phyloP scores from a whole-genome alignment of 2,888 invertebrate genomes.

The Cosmia pyralina region DNA sequence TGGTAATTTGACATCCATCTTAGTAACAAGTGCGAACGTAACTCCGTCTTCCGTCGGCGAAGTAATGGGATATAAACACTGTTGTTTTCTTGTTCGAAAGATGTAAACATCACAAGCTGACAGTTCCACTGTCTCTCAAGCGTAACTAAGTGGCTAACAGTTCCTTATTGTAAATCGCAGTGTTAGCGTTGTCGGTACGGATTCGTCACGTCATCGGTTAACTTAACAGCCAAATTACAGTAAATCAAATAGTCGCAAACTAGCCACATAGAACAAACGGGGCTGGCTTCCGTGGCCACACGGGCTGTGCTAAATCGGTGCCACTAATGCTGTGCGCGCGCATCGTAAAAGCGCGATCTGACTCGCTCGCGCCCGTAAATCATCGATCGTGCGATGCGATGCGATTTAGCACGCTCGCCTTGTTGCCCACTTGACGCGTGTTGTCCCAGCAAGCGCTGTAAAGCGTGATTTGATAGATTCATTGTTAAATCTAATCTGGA shows the following conservation, averaged over 20 bases:
- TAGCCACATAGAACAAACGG: constrained; percentile 73
- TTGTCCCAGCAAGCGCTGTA: constrained; percentile 54
- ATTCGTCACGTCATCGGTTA: constrained; percentile 66
- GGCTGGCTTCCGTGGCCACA: constrained; percentile 78
- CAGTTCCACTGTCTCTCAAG: constrained; percentile 56
- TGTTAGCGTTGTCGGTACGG: constrained; percentile 60
- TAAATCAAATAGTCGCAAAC: constrained; percentile 78
- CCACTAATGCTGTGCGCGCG: constrained; percentile 65
- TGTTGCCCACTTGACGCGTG: constrained; percentile 52
- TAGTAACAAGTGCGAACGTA: constrained; percentile 34
- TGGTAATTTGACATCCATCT: constrained; percentile 33
- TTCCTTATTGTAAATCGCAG: constrained; percentile 66
- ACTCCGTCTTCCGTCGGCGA: constrained; percentile 23
- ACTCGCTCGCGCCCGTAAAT: constrained; percentile 82
- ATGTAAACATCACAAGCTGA: constrained; percentile 62
- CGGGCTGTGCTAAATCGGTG: constrained; percentile 79
- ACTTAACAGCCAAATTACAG: constrained; percentile 75
- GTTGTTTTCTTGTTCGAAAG: constrained; percentile 54
- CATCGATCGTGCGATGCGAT: constrained; percentile 84
- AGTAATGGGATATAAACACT: constrained; percentile 58
- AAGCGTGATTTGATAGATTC: constrained; percentile 33
- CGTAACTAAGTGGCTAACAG: constrained; percentile 58
- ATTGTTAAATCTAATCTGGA: neutral
- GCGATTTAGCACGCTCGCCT: constrained; percentile 79
- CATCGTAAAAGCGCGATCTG: constrained; percentile 83